Conservation (phyloP, 2,888 invertebrate genomes). For the Leptinotarsa haldemani region DNA sequence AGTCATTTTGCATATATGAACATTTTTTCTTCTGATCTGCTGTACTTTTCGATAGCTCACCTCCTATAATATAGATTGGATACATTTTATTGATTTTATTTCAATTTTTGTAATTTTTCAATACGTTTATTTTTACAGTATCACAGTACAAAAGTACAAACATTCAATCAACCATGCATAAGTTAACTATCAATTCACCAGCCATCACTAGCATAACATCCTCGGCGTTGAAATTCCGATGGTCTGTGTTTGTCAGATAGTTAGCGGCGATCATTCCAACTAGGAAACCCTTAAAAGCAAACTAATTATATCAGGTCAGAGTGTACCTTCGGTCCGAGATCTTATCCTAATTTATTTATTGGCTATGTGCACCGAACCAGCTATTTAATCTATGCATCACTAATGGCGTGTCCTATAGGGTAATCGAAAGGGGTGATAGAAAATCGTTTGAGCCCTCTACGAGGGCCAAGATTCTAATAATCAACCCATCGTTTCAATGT, state of each 20-base stretch:
- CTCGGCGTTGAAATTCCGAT: background rate
- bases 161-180: background rate
- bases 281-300: constrained; percentile 29
- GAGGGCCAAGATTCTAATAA: background rate
- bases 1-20: no score
- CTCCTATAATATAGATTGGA: no score
- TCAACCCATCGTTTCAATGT: no score
- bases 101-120: no score
- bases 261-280: constrained; percentile 25
- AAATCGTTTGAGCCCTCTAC: background rate
- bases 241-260: constrained; percentile 6
- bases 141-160: background rate
- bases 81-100: no score
- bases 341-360: constrained; percentile 40
- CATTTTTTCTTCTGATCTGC: no score
- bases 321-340: constrained; percentile 32
- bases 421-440: constrained; percentile 9
- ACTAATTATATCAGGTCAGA: constrained; percentile 39
- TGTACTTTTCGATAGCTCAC: no score
- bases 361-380: constrained; percentile 14
- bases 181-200: background rate
- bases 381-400: constrained; percentile 19
- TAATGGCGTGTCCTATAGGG: constrained; percentile 18
- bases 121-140: no score
- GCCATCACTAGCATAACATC: background rate